These are phyloP conservation scores for Siderastrea radians DNA, from an alignment of 92 coral and sea anemone genomes.

Conservation along the genomic window DNA sequence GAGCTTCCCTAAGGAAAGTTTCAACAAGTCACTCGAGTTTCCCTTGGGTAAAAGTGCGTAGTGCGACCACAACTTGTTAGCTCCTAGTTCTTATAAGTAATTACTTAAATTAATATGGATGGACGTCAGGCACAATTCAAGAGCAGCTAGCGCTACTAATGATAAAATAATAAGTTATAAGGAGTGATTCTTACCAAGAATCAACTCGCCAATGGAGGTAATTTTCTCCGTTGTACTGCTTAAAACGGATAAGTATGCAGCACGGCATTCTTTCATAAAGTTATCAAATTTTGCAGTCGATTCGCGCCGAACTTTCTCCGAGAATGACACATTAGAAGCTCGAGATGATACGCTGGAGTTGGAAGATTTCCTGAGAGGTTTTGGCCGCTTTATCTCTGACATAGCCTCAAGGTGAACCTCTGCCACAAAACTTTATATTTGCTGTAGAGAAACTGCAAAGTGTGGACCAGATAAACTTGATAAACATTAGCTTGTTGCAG, in stretches of 20 bases:
- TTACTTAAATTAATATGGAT: no score
- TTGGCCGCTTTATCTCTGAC: constrained; percentile 49
- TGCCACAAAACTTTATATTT: background rate
- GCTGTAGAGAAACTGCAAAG: background rate
- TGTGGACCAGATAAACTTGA: background rate
- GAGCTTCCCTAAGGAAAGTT: no score
- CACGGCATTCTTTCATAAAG: constrained; percentile 94
- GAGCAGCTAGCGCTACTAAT: background rate
- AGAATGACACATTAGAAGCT: constrained; percentile 75
- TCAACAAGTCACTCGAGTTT: no score
- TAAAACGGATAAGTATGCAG: constrained; percentile 92
- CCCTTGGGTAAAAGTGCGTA: no score
- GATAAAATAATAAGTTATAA: background rate
- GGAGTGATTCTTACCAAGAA: constrained; percentile 72
- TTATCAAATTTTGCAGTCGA: constrained; percentile 86
- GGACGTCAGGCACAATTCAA: no score
- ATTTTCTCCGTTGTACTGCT: constrained; percentile 89
- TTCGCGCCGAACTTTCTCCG: constrained; percentile 78
- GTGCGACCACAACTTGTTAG: no score
- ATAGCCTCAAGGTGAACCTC: background rate
- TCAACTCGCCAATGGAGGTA: constrained; percentile 84
- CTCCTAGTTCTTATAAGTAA: no score
- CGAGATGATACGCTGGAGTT: constrained; percentile 83
- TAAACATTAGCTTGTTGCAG: background rate
- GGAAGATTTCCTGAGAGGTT: constrained; percentile 68